These are phyloP conservation scores for Andrena hattorfiana DNA, from an alignment of 2,888 invertebrate species.

Conservation along the genomic window DNA sequence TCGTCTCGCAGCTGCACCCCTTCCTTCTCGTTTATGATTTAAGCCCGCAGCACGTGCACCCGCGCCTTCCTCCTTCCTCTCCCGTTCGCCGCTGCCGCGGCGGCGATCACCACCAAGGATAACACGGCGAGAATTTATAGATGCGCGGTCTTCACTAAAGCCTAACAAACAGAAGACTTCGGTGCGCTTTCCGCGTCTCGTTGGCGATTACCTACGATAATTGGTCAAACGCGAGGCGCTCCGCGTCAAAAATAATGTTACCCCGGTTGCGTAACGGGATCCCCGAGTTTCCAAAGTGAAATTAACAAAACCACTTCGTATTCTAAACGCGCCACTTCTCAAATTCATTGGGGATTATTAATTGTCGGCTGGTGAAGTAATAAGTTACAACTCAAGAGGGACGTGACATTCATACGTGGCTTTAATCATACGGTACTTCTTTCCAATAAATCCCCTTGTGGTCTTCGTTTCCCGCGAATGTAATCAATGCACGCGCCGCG, in stretches of 20 bases:
- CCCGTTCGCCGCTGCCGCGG: slow-evolving; percentile 22
- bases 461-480: neutral
- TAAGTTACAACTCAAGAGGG: neutral
- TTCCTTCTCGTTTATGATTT: slow-evolving; percentile 62
- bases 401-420: neutral
- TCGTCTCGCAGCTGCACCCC: slow-evolving; percentile 39
- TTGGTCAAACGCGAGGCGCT: neutral
- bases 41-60: slow-evolving; percentile 55
- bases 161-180: slow-evolving; percentile 38
- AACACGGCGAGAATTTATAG: slow-evolving; percentile 63
- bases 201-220: slow-evolving; percentile 27
- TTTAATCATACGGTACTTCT: neutral
- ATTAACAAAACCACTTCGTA: neutral
- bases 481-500: neutral
- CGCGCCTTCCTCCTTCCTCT: slow-evolving; percentile 25
- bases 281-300: neutral
- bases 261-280: neutral
- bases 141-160: slow-evolving; percentile 33
- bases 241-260: neutral
- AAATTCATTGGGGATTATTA: neutral
- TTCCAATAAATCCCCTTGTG: neutral
- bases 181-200: slow-evolving; percentile 31
- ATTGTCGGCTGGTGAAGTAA: neutral
- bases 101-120: slow-evolving; percentile 49
- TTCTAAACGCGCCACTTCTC: neutral